These are phyloP conservation scores for Herpetotheres cachinnans DNA, from an alignment of 2,113 vertebrate genomes.

Conservation along the genomic window DNA sequence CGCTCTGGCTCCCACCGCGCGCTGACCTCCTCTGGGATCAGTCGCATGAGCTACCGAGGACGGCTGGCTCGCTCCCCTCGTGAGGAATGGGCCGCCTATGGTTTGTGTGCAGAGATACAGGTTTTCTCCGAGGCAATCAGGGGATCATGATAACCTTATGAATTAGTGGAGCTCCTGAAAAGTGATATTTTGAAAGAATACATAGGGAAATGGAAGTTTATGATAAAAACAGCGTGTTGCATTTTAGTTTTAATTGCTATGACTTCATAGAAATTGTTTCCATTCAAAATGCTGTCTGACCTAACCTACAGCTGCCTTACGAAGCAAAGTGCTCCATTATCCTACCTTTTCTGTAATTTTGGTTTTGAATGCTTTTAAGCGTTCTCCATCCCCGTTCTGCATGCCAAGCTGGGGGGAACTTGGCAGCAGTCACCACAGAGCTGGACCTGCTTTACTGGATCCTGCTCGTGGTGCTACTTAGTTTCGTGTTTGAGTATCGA, in stretches of 20 bases:
- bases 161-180: not conserved
- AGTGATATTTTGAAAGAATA: not conserved
- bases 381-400: not conserved
- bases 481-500: rapidly evolving
- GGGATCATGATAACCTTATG: not conserved
- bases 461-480: not conserved
- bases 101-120: not conserved
- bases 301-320: not conserved
- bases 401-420: not conserved
- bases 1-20: not conserved
- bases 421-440: not conserved
- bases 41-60: rapidly evolving
- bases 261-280: not conserved
- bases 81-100: rapidly evolving
- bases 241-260: not conserved
- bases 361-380: not conserved
- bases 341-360: not conserved
- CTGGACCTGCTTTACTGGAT: not conserved
- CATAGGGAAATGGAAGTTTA: not conserved
- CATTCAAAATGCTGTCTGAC: not conserved
- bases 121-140: not conserved
- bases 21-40: not conserved
- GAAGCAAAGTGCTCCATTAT: not conserved
- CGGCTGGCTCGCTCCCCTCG: rapidly evolving
- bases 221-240: not conserved